phyloP scores from a whole-genome alignment of 2,113 vertebrate species.

The Accipiter virgatus region DNA sequence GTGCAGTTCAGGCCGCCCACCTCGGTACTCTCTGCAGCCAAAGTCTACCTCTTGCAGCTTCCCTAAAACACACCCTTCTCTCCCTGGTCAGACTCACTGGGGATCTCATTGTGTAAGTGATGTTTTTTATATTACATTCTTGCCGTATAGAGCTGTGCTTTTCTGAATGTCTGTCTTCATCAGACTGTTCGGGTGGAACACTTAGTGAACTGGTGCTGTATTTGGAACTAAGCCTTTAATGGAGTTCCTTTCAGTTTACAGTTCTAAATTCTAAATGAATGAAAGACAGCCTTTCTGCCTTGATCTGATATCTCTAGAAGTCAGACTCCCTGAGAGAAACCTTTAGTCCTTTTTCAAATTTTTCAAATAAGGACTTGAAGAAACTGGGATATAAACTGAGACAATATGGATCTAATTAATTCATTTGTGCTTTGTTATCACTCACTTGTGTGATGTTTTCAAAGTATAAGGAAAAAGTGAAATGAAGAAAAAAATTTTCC shows the following conservation, averaged over 20 bases:
- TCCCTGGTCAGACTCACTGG: conserved; percentile 94
- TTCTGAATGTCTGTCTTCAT: neutral
- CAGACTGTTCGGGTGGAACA: neutral
- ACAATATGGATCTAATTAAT: neutral
- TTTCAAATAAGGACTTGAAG: neutral
- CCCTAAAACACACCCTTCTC: conserved; percentile 92
- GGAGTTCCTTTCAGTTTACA: neutral
- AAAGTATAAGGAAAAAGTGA: neutral
- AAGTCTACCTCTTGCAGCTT: conserved; percentile 89
- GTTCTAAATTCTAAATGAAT: neutral
- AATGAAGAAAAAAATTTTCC: neutral
- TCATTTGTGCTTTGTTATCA: neutral
- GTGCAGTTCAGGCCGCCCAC: conserved; percentile 95
- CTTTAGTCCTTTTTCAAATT: neutral
- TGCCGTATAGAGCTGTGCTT: neutral
- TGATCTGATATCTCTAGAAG: neutral
- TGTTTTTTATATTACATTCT: fast-evolving
- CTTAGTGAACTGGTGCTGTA: neutral
- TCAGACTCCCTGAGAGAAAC: neutral
- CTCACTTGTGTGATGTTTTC: neutral
- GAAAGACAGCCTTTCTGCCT: neutral
- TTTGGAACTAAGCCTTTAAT: neutral
- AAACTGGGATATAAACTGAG: neutral
- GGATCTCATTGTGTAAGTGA: conserved; percentile 94
- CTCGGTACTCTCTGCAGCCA: conserved; percentile 93